Evolutionary conservation across 2,113 vertebrate genomes (phyloP).

Genomic region (Rissa tridactyla): DNA sequence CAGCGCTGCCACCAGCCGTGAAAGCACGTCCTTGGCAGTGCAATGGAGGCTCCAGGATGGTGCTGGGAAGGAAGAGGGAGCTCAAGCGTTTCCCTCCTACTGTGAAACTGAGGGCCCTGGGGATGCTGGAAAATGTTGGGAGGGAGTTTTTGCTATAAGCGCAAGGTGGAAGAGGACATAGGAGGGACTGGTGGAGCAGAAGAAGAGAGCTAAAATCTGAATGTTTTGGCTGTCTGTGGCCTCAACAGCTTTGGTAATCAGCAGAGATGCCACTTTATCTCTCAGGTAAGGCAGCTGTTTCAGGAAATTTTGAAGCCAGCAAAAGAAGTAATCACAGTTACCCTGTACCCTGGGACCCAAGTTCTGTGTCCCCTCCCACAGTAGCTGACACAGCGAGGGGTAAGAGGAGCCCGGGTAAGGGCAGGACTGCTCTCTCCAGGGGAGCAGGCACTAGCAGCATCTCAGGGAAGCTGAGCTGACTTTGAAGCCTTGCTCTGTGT

Average conservation of each 20-base stretch:
- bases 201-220: not conserved
- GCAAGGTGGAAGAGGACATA: not conserved
- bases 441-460: not conserved
- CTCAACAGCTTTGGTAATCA: not conserved
- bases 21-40: rapidly evolving
- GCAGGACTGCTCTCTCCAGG: not conserved
- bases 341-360: not conserved
- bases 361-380: not conserved
- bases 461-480: not conserved
- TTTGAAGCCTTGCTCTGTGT: not conserved
- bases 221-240: not conserved
- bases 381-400: not conserved
- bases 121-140: no score
- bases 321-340: not conserved
- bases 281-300: not conserved
- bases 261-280: not conserved
- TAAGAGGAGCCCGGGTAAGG: not conserved
- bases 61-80: not conserved
- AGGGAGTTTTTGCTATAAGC: not conserved
- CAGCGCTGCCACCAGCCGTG: not conserved
- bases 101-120: not conserved
- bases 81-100: rapidly evolving
- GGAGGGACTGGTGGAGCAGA: no score
- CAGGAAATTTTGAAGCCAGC: not conserved
- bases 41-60: not conserved